Evolutionary conservation across 2,113 vertebrate species (phyloP).

Genomic region (Hyla sarda): DNA sequence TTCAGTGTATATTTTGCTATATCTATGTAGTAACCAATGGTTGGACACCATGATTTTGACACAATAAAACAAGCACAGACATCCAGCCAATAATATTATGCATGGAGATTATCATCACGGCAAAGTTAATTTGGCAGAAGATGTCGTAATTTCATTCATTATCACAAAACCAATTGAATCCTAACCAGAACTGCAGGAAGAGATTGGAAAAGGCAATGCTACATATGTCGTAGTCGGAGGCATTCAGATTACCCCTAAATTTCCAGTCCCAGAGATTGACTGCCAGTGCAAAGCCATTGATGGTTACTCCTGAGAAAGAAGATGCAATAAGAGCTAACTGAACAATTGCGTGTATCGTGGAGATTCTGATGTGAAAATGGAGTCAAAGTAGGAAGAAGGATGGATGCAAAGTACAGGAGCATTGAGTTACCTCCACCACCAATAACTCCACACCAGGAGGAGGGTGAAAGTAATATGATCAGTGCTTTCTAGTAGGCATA

Average conservation of each 20-base stretch:
- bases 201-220: conserved; percentile 3
- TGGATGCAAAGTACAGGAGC: not conserved
- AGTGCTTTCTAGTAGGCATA: too few relatives aligned
- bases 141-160: not conserved
- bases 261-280: conserved; percentile 3
- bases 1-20: not conserved
- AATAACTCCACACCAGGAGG: too few relatives aligned
- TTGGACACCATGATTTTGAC: not conserved
- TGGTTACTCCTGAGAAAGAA: not conserved
- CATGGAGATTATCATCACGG: not conserved
- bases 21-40: not conserved
- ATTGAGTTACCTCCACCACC: not conserved
- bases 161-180: conserved; percentile 6
- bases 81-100: not conserved
- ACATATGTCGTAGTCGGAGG: conserved; percentile 4
- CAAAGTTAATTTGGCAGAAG: not conserved
- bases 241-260: not conserved
- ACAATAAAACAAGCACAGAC: conserved; percentile 18
- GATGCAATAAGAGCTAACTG: not conserved
- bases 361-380: not conserved
- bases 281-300: not conserved
- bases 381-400: not conserved
- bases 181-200: not conserved
- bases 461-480: too few relatives aligned
- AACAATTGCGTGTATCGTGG: not conserved